These are phyloP conservation scores for Heliconius melpomene DNA, from an alignment of 1,140 invertebrate species.

Conservation along the genomic window DNA sequence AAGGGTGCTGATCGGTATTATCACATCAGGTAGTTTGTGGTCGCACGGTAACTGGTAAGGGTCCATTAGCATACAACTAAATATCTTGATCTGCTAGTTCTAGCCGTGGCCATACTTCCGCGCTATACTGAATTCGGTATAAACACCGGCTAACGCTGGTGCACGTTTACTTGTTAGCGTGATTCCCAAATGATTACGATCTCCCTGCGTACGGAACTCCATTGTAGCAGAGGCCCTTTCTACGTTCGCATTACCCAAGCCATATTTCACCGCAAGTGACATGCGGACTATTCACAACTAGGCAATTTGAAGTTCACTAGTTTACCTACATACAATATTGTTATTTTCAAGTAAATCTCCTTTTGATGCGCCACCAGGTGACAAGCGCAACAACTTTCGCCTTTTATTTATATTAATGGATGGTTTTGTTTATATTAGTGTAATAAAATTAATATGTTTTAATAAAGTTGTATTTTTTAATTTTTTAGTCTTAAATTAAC, in stretches of 20 bases:
- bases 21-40: conserved; percentile 69
- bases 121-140: conserved; percentile 72
- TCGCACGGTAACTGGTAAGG: conserved; percentile 61
- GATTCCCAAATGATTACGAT: conserved; percentile 75
- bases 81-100: conserved; percentile 68
- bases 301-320: conserved; percentile 50
- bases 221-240: conserved; percentile 50
- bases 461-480: too few relatives aligned
- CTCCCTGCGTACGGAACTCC: conserved; percentile 48
- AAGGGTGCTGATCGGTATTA: conserved; percentile 69
- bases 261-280: conserved; percentile 55
- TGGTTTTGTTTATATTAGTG: neutral
- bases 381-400: conserved; percentile 46
- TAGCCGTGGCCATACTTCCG: conserved; percentile 56
- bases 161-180: conserved; percentile 71
- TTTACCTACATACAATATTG: conserved; percentile 44
- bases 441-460: neutral
- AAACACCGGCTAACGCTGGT: conserved; percentile 56
- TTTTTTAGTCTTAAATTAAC: too few relatives aligned
- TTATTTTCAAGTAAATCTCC: conserved; percentile 43
- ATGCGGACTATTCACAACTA: conserved; percentile 48
- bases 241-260: conserved; percentile 48
- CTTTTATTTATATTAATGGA: conserved; percentile 31
- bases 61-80: conserved; percentile 77
- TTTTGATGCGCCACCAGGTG: conserved; percentile 42